These are phyloP conservation scores for Sogatella furcifera DNA, from an alignment of 1,140 invertebrate species.

Conservation along the genomic window DNA sequence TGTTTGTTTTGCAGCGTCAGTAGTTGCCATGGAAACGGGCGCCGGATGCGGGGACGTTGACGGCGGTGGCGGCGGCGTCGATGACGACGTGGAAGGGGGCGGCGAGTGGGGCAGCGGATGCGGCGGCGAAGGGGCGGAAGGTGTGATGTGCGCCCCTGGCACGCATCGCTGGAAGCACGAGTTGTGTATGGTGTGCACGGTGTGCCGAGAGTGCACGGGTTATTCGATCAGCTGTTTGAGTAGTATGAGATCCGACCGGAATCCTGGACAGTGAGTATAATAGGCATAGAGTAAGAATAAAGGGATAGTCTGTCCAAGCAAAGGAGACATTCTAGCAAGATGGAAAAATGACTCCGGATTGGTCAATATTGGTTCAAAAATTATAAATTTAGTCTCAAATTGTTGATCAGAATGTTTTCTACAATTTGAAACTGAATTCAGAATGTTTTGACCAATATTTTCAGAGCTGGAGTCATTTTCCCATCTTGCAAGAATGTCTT, in stretches of 20 bases:
- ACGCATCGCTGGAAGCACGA: constrained; percentile 71
- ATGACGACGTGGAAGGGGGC: constrained; percentile 47
- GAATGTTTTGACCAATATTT: too few relatives aligned
- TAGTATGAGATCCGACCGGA: constrained; percentile 60
- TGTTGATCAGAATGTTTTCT: too few relatives aligned
- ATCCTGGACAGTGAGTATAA: constrained; percentile 83
- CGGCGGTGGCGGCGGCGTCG: constrained; percentile 36
- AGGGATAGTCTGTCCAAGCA: too few relatives aligned
- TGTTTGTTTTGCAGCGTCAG: constrained; percentile 21
- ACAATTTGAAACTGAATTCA: too few relatives aligned
- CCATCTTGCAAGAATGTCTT: too few relatives aligned
- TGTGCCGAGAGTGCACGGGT: constrained; percentile 89
- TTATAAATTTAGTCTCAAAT: too few relatives aligned
- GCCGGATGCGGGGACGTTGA: constrained; percentile 47
- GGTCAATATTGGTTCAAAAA: too few relatives aligned
- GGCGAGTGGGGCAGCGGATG: constrained; percentile 41
- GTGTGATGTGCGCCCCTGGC: constrained; percentile 52
- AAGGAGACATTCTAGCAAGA: too few relatives aligned
- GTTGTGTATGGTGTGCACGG: constrained; percentile 78
- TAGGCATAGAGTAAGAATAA: too few relatives aligned
- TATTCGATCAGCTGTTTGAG: constrained; percentile 79
- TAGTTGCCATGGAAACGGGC: constrained; percentile 52
- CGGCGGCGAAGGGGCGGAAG: constrained; percentile 39
- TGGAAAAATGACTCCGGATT: too few relatives aligned
- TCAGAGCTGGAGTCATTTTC: too few relatives aligned